These are phyloP conservation scores for Phylloscopus whistleri DNA, from an alignment of 2,113 vertebrate genomes.

Conservation along the genomic window DNA sequence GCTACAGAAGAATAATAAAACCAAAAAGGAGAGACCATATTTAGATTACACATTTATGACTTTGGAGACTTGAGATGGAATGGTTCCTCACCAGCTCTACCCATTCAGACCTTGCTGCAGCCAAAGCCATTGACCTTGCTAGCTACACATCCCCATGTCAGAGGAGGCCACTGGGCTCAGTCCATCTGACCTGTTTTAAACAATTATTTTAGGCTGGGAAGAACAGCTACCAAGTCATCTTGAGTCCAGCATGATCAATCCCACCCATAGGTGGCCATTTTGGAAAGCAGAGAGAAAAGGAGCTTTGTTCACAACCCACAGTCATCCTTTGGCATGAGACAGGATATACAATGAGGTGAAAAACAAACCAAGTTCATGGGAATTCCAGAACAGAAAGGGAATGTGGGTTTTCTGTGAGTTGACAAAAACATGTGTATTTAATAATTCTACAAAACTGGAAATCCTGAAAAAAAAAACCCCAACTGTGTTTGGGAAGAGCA, in stretches of 20 bases:
- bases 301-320: background rate
- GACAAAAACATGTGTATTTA: background rate
- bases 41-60: background rate
- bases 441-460: background rate
- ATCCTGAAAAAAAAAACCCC: background rate
- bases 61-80: background rate
- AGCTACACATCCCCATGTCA: accelerated
- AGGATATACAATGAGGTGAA: background rate
- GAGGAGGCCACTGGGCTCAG: background rate
- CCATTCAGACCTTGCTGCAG: background rate
- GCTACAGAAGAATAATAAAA: background rate
- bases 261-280: background rate
- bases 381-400: background rate
- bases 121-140: background rate
- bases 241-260: background rate
- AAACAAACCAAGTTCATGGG: background rate
- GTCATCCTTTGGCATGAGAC: background rate
- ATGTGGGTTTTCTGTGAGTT: accelerated
- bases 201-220: background rate
- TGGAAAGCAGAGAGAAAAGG: background rate
- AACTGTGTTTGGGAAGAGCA: background rate
- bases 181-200: background rate
- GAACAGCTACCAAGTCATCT: background rate
- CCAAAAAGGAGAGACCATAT: background rate
- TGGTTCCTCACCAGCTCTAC: background rate